Conservation (phyloP, 2,113 vertebrate species). For the Numida meleagris region DNA sequence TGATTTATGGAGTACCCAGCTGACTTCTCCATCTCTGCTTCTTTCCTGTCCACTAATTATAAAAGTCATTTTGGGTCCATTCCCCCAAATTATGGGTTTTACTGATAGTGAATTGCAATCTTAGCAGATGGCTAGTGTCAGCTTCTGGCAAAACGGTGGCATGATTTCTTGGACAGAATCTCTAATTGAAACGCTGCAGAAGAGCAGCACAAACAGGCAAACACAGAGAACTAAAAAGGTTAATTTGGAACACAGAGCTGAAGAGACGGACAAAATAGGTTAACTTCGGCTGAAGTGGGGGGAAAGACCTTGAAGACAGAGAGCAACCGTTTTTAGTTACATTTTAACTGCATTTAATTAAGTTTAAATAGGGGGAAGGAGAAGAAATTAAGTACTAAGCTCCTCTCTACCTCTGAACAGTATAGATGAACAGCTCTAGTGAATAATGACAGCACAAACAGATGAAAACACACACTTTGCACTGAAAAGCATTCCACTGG, state of each 20-base stretch:
- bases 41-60: slow-evolving; percentile 48
- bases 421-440: not conserved
- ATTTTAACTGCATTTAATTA: not conserved
- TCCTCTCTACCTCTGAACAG: not conserved
- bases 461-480: not conserved
- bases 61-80: slow-evolving; percentile 43
- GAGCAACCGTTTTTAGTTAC: not conserved
- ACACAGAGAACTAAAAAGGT: not conserved
- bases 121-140: slow-evolving; percentile 45
- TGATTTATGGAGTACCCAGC: slow-evolving; percentile 13
- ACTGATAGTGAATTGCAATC: slow-evolving; percentile 4
- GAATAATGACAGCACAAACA: not conserved
- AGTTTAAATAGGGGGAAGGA: not conserved
- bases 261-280: not conserved
- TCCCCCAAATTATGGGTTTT: slow-evolving; percentile 36
- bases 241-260: not conserved
- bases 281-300: not conserved
- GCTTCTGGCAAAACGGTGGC: not conserved
- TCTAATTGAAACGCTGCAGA: not conserved
- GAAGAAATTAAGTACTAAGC: not conserved
- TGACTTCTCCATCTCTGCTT: not conserved
- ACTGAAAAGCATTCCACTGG: not conserved
- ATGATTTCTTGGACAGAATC: slow-evolving; percentile 35
- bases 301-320: not conserved
- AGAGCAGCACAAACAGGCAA: not conserved